A percentile compares a stretch with the other conserved stretches of the same genome.
Evolutionary conservation across 2,888 invertebrate species (phyloP).

Genomic region (Trichopria drosophilae): DNA sequence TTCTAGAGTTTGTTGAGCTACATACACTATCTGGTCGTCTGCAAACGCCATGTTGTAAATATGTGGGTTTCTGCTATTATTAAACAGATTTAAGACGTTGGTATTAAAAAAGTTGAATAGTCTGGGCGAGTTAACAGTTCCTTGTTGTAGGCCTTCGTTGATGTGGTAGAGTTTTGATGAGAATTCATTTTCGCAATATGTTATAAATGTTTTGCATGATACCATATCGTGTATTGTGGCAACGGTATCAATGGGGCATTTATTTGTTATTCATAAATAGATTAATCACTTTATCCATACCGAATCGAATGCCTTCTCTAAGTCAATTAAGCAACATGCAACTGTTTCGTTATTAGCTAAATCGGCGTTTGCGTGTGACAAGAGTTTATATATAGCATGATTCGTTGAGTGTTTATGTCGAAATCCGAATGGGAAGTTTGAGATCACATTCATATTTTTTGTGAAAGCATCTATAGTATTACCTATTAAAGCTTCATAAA

Average conservation of each 20-base stretch:
- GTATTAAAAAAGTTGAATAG: conserved; percentile 29
- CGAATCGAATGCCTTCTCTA: too few species aligned
- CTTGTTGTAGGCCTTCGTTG: conserved; percentile 29
- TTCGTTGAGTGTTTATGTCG: too few species aligned
- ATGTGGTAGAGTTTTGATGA: too few species aligned
- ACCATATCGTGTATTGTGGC: background rate
- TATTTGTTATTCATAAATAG: background rate
- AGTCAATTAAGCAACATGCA: too few species aligned
- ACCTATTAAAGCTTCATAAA: conserved; percentile 28
- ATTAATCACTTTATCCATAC: background rate
- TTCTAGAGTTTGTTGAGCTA: background rate
- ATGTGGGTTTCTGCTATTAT: conserved; percentile 4
- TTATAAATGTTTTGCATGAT: background rate
- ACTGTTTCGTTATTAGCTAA: background rate
- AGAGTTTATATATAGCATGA: background rate
- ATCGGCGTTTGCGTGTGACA: background rate
- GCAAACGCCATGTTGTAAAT: conserved; percentile 26
- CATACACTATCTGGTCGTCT: conserved; percentile 27
- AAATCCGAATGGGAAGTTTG: background rate
- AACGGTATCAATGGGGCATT: background rate
- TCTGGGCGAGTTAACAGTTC: conserved; percentile 28
- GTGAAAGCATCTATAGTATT: background rate
- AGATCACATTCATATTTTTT: background rate
- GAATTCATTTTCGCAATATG: background rate
- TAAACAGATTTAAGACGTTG: conserved; percentile 26